These are phyloP conservation scores for Cheilinus undulatus DNA, from an alignment of 2,113 vertebrate species.

Conservation along the genomic window DNA sequence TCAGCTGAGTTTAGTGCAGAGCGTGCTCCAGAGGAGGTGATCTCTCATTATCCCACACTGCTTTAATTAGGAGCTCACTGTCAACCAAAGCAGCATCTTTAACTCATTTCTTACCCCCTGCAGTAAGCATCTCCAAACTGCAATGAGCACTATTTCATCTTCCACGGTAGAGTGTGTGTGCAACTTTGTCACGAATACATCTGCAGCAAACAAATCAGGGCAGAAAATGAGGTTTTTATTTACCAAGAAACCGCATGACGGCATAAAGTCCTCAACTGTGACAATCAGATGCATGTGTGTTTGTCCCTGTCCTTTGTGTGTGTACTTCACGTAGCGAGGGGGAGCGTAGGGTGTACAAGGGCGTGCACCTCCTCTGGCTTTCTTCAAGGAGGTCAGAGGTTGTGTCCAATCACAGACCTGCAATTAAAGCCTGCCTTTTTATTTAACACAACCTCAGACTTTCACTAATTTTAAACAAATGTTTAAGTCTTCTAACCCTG, in stretches of 20 bases:
- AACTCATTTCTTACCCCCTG: constrained; percentile 57
- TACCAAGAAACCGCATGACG: neutral
- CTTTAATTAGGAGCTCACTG: constrained; percentile 75
- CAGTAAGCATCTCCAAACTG: constrained; percentile 49
- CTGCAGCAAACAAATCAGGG: constrained; percentile 30
- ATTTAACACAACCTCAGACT: neutral
- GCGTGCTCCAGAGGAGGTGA: constrained; percentile 69
- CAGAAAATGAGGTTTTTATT: constrained; percentile 24
- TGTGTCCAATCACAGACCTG: neutral
- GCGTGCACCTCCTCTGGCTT: neutral
- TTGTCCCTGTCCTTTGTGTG: neutral
- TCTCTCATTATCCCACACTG: constrained; percentile 70
- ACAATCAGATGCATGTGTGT: neutral
- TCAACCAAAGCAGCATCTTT: constrained; percentile 63
- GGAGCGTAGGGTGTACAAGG: neutral
- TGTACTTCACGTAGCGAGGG: neutral
- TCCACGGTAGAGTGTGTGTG: constrained; percentile 20
- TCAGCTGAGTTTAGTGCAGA: constrained; percentile 76
- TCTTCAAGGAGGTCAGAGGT: constrained; percentile 5
- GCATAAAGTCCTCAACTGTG: neutral
- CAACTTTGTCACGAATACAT: constrained; percentile 33
- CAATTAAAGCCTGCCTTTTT: neutral
- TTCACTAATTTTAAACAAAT: neutral
- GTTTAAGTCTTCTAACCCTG: neutral
- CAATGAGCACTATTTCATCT: constrained; percentile 54